phyloP scores from a whole-genome alignment of 2,113 vertebrate species.

The Lota lota region DNA sequence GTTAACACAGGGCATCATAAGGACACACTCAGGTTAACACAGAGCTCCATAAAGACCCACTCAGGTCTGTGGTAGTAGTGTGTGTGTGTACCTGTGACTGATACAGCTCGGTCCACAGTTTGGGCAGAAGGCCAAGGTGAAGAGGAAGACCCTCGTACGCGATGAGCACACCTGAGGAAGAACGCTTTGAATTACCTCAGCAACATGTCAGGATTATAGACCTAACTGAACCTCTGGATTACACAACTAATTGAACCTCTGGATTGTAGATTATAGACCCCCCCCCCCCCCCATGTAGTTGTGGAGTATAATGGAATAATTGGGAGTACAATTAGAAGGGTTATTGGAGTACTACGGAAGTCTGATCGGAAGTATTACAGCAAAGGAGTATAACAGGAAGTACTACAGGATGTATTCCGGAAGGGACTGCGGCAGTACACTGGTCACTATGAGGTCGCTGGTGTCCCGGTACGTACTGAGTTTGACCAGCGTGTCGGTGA shows the following conservation, averaged over 20 bases:
- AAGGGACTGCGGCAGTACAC: neutral
- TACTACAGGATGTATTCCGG: neutral
- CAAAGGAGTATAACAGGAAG: too few species aligned
- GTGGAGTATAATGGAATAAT: neutral
- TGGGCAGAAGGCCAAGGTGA: constrained; percentile 93
- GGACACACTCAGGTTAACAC: constrained; percentile 67
- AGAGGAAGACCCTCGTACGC: constrained; percentile 97
- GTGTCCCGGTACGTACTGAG: constrained; percentile 81
- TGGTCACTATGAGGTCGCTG: neutral
- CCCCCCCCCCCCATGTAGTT: neutral
- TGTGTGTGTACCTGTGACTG: constrained; percentile 86
- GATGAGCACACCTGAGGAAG: constrained; percentile 88
- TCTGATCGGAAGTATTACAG: too few species aligned
- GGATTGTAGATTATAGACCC: neutral
- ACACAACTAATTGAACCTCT: neutral
- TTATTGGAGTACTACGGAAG: too few species aligned
- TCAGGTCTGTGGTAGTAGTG: constrained; percentile 2
- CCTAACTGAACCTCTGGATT: too few species aligned
- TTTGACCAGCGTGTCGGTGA: constrained; percentile 97
- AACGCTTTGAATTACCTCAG: too few species aligned
- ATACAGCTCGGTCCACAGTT: constrained; percentile 96
- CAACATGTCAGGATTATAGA: too few species aligned
- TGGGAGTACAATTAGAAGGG: neutral
- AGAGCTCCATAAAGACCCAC: too few species aligned
- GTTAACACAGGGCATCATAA: too few species aligned